phyloP scores from a whole-genome alignment of 2,888 invertebrate genomes.

The Asteroscopus sphinx region DNA sequence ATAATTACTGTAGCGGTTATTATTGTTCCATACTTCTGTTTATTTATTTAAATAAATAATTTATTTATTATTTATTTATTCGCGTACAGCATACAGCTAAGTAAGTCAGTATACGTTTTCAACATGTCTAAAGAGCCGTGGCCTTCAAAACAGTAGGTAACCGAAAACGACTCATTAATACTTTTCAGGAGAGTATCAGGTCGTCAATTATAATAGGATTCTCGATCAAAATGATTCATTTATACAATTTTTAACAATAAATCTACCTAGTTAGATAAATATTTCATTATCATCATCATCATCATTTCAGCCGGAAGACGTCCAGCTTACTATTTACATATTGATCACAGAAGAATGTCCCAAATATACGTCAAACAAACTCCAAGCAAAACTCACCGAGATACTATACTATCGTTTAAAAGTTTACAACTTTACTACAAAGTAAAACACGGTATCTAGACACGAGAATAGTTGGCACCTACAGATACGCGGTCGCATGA shows the following conservation, averaged over 20 bases:
- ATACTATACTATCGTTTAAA: conserved; percentile 53
- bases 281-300: no score
- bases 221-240: no score
- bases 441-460: conserved; percentile 64
- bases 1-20: neutral
- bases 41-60: no score
- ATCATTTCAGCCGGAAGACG: no score
- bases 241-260: no score
- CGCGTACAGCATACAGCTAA: no score
- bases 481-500: conserved; percentile 65
- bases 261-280: no score
- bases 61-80: no score
- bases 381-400: conserved; percentile 30
- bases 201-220: conserved; percentile 41
- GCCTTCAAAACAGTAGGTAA: neutral
- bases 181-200: conserved; percentile 16
- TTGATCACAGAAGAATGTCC: conserved; percentile 1
- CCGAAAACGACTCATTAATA: conserved; percentile 22
- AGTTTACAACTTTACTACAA: conserved; percentile 62
- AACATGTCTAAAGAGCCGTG: no score
- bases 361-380: conserved; percentile 21
- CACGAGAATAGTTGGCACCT: conserved; percentile 73
- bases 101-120: no score
- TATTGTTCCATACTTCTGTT: no score
- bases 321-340: conserved; percentile 5